Evolutionary conservation across 2,888 invertebrate genomes (phyloP).

Genomic region (Caradrina kadenii): DNA sequence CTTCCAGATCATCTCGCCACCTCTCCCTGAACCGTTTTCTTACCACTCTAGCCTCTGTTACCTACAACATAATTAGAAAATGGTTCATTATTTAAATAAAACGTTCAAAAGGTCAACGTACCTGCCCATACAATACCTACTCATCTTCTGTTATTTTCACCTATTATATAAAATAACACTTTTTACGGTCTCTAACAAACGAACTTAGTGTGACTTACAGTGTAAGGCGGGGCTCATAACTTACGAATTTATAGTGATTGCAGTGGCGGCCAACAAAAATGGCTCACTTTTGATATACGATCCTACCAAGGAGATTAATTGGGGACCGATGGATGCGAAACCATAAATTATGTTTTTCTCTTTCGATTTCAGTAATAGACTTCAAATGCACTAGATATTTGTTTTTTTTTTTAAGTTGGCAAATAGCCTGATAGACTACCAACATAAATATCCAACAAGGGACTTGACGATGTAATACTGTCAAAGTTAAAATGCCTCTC

Average conservation of each 20-base stretch:
- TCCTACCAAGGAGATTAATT: conserved; percentile 46
- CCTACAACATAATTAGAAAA: no score
- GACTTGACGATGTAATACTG: neutral
- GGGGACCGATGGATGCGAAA: conserved; percentile 34
- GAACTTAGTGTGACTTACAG: conserved; percentile 48
- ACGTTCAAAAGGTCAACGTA: neutral
- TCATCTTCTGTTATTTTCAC: conserved; percentile 19
- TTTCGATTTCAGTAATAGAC: conserved; percentile 10
- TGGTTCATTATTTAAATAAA: no score
- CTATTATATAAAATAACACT: conserved; percentile 29
- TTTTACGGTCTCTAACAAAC: conserved; percentile 38
- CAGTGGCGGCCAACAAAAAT: conserved; percentile 56
- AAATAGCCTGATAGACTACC: neutral
- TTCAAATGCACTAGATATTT: neutral
- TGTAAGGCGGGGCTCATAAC: conserved; percentile 57
- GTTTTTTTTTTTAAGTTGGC: neutral
- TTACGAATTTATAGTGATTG: conserved; percentile 61
- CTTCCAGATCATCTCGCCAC: no score
- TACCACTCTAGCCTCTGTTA: no score
- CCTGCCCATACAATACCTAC: conserved; percentile 5
- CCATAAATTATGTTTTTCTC: conserved; percentile 29
- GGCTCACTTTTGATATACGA: conserved; percentile 50
- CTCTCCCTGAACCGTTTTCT: no score
- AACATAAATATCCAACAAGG: neutral
- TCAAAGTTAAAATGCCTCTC: neutral